Evolutionary conservation across 2,888 invertebrate genomes (phyloP), one percentile per base, ranked within the genome.

Genomic region (Lutraria lutraria): DNA sequence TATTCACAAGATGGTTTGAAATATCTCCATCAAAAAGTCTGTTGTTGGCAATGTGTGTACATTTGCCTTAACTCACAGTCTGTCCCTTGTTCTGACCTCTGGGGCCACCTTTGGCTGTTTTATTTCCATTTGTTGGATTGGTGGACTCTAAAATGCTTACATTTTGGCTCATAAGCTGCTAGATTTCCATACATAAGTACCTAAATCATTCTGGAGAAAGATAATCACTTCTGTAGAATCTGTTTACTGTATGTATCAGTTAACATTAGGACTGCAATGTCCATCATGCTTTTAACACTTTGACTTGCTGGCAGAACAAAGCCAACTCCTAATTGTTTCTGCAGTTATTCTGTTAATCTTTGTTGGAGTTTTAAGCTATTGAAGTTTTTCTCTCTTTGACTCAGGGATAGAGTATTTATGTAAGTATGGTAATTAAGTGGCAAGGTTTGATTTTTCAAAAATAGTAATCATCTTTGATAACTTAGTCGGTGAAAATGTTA

Each of bases 231-330:
- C 25, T 68, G 21, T n/a, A n/a, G 43, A 68, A 68, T n/a, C 25
- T 68, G 25, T 68, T 68, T 12, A 10, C 8, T 31, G 29, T 15
- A 31, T 12, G 25, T 25, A 76, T 76, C 76, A 76, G 34, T 31
- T 76, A 31, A 76, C 31, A 31, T 76, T 31, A 4, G 31, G 19
- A 34, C 29, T 76, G 76, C 31, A 34, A 34, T 31, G 19, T 15
- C 16, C 76, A 76, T 76, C 31, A 76, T 76, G 34, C 31, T 16
- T 76, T 76, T 76, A 76, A 76, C 76, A 34, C 76, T 76, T 76
- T 76, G 76, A 76, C 76, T 76, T 34, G 31, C 31, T 76, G 76
- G 76, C 76, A 31, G 34, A 31, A 76, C 29, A 76, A 76, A 76
- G 29, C 29, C 19, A 31, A 16, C 76, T 31, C 76, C 76, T 76